Base-by-base conservation (phyloP, 1,140 invertebrate species). In the Leguminivora glycinivorella region DNA sequence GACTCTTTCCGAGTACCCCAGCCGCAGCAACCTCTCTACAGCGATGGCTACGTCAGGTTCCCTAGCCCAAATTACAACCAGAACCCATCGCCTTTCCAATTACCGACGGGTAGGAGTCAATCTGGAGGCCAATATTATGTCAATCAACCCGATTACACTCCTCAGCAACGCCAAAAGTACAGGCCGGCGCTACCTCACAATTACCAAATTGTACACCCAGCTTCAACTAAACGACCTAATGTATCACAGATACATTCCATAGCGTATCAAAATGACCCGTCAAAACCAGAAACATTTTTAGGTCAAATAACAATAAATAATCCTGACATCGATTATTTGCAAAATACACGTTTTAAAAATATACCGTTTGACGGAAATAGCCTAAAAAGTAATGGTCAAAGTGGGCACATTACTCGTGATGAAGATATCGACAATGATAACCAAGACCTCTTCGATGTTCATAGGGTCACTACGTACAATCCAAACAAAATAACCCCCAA, bases 251-350 rank as follows among this genome's bases (percentile, higher is more conserved):
- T 92, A 80, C 88, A 89, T 77, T 91, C 87, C 7, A 80, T 89
- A 71, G 83, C 91, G 1, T 93, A 94, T 77, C 92, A 92, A 76
- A 90, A 93, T 77, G 90, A 93, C 76, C 92, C 93, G 3, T 92
- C 92, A 6, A 92, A 93, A 79, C 92, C 91, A 63, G 93, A 94
- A 85, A 93, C 92, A 17, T 94, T 93, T 76, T 81, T 94, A 29
- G 93, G 93, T 12, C 92, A 94, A 87, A 93, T 94, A 47, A 93
- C 93, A 40, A 83, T 93, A 70, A 92, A 93, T 72, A 93, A 93
- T 81, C 93, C 93, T 24, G 92, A 93, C 60, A 92, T 93, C 70
- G 89, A 90, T 63, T 89, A 85, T 63, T 79, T 90, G 67, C 85
- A 88, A 79, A 89, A 87, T 68, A 88, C 74, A 68, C 81, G 88